Evolutionary conservation across 2,113 vertebrate species (phyloP), one percentile per base, ranked within the genome.

Genomic region (Nothocercus julius): DNA sequence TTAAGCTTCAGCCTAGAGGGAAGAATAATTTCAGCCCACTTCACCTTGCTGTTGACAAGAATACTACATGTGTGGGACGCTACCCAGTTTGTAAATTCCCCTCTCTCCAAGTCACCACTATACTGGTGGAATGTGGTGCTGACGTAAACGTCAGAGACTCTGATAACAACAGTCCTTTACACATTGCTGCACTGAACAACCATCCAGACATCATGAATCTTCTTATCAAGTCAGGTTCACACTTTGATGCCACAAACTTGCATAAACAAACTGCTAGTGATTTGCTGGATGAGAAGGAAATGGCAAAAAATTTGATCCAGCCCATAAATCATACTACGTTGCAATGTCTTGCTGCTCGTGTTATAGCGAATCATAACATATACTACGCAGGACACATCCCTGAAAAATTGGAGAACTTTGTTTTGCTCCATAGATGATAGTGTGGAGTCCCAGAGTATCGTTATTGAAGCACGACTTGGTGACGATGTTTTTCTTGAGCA

Each of bases 71-170:
- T 67, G 99, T 99, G 1, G 99, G 99, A 68, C 99, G 99, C 76
- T 99, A 99, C 90, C 99, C 99, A 8, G 99, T 99, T 93, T 99
- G 99, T 97, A 99, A 99, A 97, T 99, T 99, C 95, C 99, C 99
- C 40, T 99, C 99, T 87, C 97, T 99, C 83, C 99, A 99, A 63
- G 99, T 99, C 67, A 98, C 99, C 47, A 98, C 99, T 34, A 98
- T 99, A 72, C 98, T 99, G 72, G 97, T 99, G 44, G 99, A 99
- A 98, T 99, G 99, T 82, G 99, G 99, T 72, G 99, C 99, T 32
- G 98, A 99, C 63, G 97, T 99, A 49, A 99, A 99, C 77, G 98
- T 98, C 94, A 98, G 99, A 85, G 99, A 99, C 95, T 98, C 98
- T 13, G 98, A 99, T 85, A 97, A 99, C 97, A 99, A 99, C 97